Base-by-base conservation (phyloP, 2,888 invertebrate species). In the Chymomyza caudatula region DNA sequence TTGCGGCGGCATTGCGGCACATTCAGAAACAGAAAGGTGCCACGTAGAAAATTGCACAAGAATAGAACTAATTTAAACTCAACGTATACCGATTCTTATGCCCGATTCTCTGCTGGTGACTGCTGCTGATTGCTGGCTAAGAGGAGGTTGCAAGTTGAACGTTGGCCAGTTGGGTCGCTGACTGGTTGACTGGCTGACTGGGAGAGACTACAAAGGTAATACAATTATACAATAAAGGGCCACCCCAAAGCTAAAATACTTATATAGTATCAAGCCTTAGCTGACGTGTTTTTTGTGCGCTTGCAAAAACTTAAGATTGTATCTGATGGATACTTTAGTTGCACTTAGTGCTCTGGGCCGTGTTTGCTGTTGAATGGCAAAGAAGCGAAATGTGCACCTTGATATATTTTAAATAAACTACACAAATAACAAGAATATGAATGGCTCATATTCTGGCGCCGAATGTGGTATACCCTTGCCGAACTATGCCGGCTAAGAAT, bases 61-160 rank as follows among this genome's bases (percentile, higher is more conserved):
- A 85, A 85, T 84, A 82, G 76, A 85, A 84, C 85, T 85, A 84
- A 85, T 85, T 85, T 85, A 85, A 85, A 79, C 72, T 76, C 76
- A 73, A 75, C 75, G 75, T 76, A 83, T 75, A 73, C n/a, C n/a
- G 82, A 77, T n/a, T n/a, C n/a, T n/a, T n/a, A n/a, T n/a, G n/a
- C 67, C 63, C 75, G 70, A 65, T 66, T 65, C 61, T 6, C 42
- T 20, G 22, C 17, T 19, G n/a, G n/a, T n/a, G n/a, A n/a, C 6
- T 42, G 56, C 11, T 8, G 56, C 43, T n/a, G 22, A 47, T 20
- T 51, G 51, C 20, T 13, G 20, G 51, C 19, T 20, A 20, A 20
- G 19, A 3, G 51, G 19, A 13, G 20, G 17, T 29, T n/a, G 54
- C 25, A 29, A 15, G 15, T 23, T 54, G 25, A 3, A 42, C 15